Evolutionary conservation across 2,113 vertebrate genomes (phyloP), one percentile per base, ranked within the genome.

Genomic region (Heteronetta atricapilla): DNA sequence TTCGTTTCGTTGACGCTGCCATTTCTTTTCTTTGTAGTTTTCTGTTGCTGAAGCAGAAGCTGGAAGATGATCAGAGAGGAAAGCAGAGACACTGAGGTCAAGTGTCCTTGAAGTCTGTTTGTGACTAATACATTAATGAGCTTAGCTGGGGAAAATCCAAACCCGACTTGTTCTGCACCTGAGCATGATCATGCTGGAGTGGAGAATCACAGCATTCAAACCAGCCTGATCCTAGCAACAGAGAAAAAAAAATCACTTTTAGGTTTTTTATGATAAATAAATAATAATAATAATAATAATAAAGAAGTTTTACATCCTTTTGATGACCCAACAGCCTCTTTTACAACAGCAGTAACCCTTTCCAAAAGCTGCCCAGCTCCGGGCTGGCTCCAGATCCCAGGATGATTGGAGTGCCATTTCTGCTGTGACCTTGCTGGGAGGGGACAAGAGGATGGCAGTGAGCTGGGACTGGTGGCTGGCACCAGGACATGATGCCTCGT

Each of bases 31-130:
- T 95, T 94, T 95, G 95, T 94, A 91, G 93, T 94, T 92, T 86
- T 86, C 74, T 93, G 80, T 90, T 94, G 94, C 91, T 95, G 82
- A 93, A 96, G 95, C 82, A 93, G 92, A 93, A 91, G 79, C 94
- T 97, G 97, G 96, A 97, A 96, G 93, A 72, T 88, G 97, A 97
- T 97, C 96, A 97, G 88, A 97, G 87, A 92, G 87, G 56, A 70
- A 90, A 93, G 82, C n/a, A 62, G 89, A 95, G 84, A 86, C 90
- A 95, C 66, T 93, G 93, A 97, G 96, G 95, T 96, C 94, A 95
- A 90, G 46, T 91, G 96, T 94, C 96, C 97, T 94, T 92, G 84
- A 89, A 94, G 92, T 68, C 50, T 80, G 83, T 84, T 97, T 91
- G 91, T 97, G 97, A 97, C 93, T 97, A 96, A 97, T 80, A n/a